Percentiles rank a stretch among this genome's conserved stretches.
Evolutionary conservation across 2,888 invertebrate species (phyloP).

Genomic region (Melipona bicolor): DNA sequence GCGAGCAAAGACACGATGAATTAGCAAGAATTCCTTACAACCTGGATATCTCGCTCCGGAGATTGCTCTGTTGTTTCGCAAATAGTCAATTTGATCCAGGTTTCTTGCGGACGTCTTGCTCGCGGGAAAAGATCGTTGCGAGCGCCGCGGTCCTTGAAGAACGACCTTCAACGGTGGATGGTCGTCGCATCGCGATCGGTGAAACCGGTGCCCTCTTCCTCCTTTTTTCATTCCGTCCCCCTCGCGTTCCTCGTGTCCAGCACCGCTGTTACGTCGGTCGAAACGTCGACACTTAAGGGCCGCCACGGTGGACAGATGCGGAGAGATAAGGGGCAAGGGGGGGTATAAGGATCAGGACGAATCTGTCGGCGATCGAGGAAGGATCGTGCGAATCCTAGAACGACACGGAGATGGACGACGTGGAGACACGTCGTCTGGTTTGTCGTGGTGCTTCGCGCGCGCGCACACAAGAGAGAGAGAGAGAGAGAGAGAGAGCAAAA

Average conservation of each 20-base stretch:
- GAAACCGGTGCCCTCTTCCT: conserved; percentile 47
- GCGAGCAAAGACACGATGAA: conserved; percentile 26
- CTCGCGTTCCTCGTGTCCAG: conserved; percentile 59
- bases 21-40: conserved; percentile 41
- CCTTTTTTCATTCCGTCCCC: conserved; percentile 46
- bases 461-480: neutral
- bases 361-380: conserved; percentile 68
- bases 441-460: conserved; percentile 37
- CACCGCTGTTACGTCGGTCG: conserved; percentile 68
- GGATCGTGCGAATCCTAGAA: conserved; percentile 76
- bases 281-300: conserved; percentile 68
- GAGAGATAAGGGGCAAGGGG: conserved; percentile 42
- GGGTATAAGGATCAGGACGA: conserved; percentile 59
- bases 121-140: neutral
- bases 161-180: conserved; percentile 59
- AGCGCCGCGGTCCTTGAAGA: conserved; percentile 60
- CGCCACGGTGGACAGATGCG: conserved; percentile 51
- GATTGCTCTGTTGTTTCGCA: conserved; percentile 32
- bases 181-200: conserved; percentile 53
- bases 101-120: conserved; percentile 15
- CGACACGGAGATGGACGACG: conserved; percentile 74
- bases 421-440: conserved; percentile 66
- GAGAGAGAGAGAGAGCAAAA: neutral
- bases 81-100: conserved; percentile 49
- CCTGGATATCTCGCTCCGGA: conserved; percentile 1